Conservation (phyloP, 2,888 invertebrate species). For the Holacanthella duospinosa region DNA sequence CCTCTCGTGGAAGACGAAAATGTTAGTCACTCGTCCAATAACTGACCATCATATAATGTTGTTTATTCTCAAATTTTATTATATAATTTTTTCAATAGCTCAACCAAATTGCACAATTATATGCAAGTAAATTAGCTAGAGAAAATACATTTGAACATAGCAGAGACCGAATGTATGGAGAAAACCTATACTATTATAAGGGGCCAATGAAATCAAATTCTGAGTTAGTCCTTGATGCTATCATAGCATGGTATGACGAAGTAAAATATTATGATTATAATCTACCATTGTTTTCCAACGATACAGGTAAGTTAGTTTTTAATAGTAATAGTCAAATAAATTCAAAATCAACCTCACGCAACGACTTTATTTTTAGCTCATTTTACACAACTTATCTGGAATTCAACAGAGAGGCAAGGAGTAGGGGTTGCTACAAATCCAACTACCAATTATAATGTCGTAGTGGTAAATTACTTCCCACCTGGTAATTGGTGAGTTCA, state of each 20-base stretch:
- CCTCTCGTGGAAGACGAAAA: background rate
- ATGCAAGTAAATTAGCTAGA: conserved; percentile 1
- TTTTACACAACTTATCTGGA: background rate
- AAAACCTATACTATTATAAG: background rate
- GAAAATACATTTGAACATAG: background rate
- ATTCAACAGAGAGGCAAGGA: background rate
- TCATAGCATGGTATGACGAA: background rate
- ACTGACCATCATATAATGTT: too few relatives aligned
- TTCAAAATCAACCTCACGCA: background rate
- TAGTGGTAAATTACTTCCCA: background rate
- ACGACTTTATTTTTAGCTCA: background rate
- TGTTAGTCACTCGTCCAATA: too few relatives aligned
- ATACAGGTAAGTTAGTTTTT: background rate
- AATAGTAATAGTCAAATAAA: background rate
- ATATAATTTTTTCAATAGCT: background rate
- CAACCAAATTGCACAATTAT: background rate
- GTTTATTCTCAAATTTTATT: background rate
- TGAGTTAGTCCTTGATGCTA: background rate
- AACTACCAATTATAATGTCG: background rate
- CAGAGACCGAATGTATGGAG: background rate
- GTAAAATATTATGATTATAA: conserved; percentile 4
- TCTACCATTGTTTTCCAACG: background rate
- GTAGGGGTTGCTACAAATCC: background rate
- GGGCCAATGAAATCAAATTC: background rate
- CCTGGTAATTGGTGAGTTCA: background rate